Evolutionary conservation across 2,888 invertebrate genomes (phyloP).

Genomic region (Caenorhabditis macrosperma): DNA sequence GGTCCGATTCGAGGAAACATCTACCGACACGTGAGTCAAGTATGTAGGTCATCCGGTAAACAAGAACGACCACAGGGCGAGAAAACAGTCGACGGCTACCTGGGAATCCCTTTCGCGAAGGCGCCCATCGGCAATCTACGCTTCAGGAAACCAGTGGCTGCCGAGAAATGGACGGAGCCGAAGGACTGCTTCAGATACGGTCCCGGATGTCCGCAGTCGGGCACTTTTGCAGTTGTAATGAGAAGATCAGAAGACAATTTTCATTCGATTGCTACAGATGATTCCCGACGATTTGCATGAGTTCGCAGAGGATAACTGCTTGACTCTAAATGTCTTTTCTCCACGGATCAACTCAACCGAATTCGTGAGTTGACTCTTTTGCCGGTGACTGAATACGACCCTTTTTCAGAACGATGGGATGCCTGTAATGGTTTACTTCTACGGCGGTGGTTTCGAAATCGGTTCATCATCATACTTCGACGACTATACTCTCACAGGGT

Average conservation of each 20-base stretch:
- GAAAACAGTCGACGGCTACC: constrained; percentile 38
- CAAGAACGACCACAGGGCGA: neutral
- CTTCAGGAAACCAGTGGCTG: constrained; percentile 64
- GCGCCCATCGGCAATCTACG: constrained; percentile 27
- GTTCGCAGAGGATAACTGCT: constrained; percentile 53
- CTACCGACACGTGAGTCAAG: constrained; percentile 36
- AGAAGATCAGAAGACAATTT: neutral
- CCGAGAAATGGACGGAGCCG: constrained; percentile 56
- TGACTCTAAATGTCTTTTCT: constrained; percentile 66
- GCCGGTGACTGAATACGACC: no score
- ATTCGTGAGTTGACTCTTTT: constrained; percentile 30
- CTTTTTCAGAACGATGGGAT: constrained; percentile 55
- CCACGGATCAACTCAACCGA: constrained; percentile 56
- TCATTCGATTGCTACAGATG: neutral
- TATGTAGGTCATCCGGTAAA: neutral
- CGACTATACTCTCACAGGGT: constrained; percentile 45
- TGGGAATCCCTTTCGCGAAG: constrained; percentile 49
- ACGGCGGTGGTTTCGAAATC: constrained; percentile 68
- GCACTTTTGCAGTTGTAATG: neutral
- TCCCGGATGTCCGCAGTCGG: constrained; percentile 63
- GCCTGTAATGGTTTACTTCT: constrained; percentile 67
- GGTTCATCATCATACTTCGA: constrained; percentile 48
- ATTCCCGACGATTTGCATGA: neutral
- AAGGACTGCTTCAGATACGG: constrained; percentile 69
- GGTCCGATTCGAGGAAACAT: constrained; percentile 39